phyloP scores from a whole-genome alignment of 2,113 vertebrate genomes.

The Passer domesticus region DNA sequence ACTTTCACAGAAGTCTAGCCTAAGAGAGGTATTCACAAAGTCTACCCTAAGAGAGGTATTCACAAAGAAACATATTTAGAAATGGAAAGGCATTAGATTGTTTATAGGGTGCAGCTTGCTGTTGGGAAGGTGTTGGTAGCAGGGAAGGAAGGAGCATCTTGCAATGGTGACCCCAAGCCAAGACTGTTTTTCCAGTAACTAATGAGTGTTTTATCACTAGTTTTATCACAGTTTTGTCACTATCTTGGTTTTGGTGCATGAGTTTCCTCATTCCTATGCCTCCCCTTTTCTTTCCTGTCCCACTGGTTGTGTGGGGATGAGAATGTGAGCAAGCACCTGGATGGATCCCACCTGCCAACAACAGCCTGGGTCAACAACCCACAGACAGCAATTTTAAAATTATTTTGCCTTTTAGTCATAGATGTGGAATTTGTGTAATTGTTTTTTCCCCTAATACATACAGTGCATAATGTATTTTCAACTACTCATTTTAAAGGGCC shows the following conservation, averaged over 20 bases:
- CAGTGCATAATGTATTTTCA: not conserved
- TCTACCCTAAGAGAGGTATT: not conserved
- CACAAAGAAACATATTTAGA: rapidly evolving
- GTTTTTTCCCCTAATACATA: not conserved
- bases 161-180: rapidly evolving
- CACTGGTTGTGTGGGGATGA: rapidly evolving
- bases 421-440: not conserved
- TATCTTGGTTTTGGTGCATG: not conserved
- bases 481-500: not conserved
- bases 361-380: not conserved
- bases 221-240: too few relatives aligned
- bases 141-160: rapidly evolving
- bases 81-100: not conserved
- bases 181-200: not conserved
- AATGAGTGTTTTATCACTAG: not conserved
- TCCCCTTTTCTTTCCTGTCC: not conserved
- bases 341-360: not conserved
- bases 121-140: rapidly evolving
- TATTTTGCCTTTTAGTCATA: not conserved
- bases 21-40: not conserved
- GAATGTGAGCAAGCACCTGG: not conserved
- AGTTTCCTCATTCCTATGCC: not conserved
- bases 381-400: not conserved
- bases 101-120: not conserved
- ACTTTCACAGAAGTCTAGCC: not conserved